A percentile compares a stretch with the other conserved stretches of the same genome.
Evolutionary conservation across 2,113 vertebrate genomes (phyloP).

Genomic region (Paedocypris sp.): DNA sequence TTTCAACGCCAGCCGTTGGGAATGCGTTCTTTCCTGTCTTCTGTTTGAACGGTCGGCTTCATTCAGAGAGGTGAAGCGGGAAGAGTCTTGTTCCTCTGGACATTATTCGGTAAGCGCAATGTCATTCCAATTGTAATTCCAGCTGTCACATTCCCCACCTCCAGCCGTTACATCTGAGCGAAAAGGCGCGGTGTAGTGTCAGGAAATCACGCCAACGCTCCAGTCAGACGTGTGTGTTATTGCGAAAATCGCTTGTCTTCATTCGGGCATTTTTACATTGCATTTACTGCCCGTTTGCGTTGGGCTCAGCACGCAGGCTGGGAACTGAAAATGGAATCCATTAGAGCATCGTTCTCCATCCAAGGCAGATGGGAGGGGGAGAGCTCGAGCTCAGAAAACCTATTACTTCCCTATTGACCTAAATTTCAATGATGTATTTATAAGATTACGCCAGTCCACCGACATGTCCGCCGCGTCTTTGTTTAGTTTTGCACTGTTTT

Average conservation of each 20-base stretch:
- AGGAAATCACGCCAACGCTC: too few relatives aligned
- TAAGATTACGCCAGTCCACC: constrained; percentile 27
- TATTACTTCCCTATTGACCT: constrained; percentile 45
- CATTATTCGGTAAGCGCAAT: constrained; percentile 47
- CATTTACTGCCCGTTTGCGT: neutral
- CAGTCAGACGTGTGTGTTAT: neutral
- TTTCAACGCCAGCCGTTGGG: constrained; percentile 10
- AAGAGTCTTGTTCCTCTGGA: constrained; percentile 30
- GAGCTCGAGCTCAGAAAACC: constrained; percentile 9
- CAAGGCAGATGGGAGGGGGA: constrained; percentile 22
- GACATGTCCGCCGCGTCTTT: constrained; percentile 13
- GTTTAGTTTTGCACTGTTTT: neutral
- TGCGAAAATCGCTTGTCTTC: neutral
- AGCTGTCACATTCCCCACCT: constrained; percentile 25
- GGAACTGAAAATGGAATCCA: constrained; percentile 37
- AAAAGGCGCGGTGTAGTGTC: neutral
- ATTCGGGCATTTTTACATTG: neutral
- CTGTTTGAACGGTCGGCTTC: constrained; percentile 28
- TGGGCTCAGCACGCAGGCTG: constrained; percentile 11
- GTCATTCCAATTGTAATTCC: constrained; percentile 39
- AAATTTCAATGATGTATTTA: constrained; percentile 40
- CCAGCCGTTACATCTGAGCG: constrained; percentile 15
- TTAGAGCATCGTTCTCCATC: constrained; percentile 40
- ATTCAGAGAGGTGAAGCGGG: constrained; percentile 27
- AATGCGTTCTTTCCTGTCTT: constrained; percentile 24